These are phyloP conservation scores for Acipenser ruthenus DNA, from an alignment of 2,797 vertebrate genomes.

Conservation along the genomic window DNA sequence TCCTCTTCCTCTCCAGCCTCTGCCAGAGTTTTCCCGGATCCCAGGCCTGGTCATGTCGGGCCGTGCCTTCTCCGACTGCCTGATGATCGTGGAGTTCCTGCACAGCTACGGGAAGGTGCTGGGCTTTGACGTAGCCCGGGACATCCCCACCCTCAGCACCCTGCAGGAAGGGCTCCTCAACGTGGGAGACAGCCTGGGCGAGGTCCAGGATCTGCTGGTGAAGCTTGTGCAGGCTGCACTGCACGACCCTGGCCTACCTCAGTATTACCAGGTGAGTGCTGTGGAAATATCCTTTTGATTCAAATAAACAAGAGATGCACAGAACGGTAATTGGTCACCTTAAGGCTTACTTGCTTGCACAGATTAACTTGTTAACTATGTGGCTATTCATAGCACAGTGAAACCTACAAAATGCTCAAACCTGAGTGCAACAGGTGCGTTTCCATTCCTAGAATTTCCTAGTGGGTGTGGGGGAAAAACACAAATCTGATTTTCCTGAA, in stretches of 20 bases:
- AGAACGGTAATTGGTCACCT: neutral
- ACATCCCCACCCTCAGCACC: constrained; percentile 75
- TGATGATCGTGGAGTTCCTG: constrained; percentile 84
- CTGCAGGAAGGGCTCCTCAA: constrained; percentile 89
- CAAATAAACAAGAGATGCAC: neutral
- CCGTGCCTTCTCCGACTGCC: constrained; percentile 77
- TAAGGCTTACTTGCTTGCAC: too few relatives aligned
- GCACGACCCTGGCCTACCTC: constrained; percentile 79
- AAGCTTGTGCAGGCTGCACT: constrained; percentile 74
- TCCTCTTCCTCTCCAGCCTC: constrained; percentile 48
- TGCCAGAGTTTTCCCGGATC: constrained; percentile 77
- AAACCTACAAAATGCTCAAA: too few relatives aligned
- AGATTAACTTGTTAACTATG: too few relatives aligned
- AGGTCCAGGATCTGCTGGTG: constrained; percentile 79
- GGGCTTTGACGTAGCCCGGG: constrained; percentile 75
- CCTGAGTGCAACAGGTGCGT: neutral
- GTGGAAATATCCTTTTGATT: neutral
- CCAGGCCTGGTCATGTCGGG: constrained; percentile 81
- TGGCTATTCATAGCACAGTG: neutral
- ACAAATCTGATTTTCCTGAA: neutral
- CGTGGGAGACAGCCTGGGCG: constrained; percentile 67
- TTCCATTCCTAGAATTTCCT: too few relatives aligned
- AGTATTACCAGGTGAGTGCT: constrained; percentile 76
- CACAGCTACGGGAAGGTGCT: constrained; percentile 85
- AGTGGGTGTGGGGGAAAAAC: too few relatives aligned